Evolutionary conservation across 2,797 vertebrate species (phyloP), one percentile per base, ranked within the genome.

Genomic region (Sebastes diaconus): DNA sequence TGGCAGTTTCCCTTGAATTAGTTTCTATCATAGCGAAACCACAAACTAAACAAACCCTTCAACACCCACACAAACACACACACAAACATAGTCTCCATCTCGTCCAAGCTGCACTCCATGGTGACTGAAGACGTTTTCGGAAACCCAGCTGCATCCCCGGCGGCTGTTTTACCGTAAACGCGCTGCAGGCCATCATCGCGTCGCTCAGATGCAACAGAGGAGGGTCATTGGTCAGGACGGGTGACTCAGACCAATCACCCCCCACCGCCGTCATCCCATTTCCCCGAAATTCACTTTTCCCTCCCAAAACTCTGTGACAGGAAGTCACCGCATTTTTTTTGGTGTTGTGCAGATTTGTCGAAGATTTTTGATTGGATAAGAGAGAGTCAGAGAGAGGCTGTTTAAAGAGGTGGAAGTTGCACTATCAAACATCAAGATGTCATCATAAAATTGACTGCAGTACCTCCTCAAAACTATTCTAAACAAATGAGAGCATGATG

Each of bases 81-180:
- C 25, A 64, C 39, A 50, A 3, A 80, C 63, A 76, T 6, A 34
- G 60, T 63, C 79, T 76, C 61, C 57, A 55, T 70, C 81, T 84
- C 39, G 63, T 81, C 71, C 16, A n/a, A 68, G 73, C 69, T 73
- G 50, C 2, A 61, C 74, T 89, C 63, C 79, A 73, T 30, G 20
- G 66, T 84, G 90, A 92, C 65, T 25, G 30, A 79, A 57, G 80
- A 86, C 30, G n/a, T 84, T 89, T 92, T 80, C 20, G 54, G 81
- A 91, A 93, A 86, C 60, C 42, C 5, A 81, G 50, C 36, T 4
- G 30, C 68, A 8, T 89, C 79, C 73, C 59, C 27, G 16, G 63
- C 65, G 63, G 68, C 60, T 61, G 27, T 58, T 80, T 94, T 90
- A 92, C 91, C 22, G 83, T 93, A 92, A 95, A 86, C 80, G 69